These are phyloP conservation scores for Sarcophaga subvicina DNA, from an alignment of 2,888 invertebrate species.

Conservation along the genomic window DNA sequence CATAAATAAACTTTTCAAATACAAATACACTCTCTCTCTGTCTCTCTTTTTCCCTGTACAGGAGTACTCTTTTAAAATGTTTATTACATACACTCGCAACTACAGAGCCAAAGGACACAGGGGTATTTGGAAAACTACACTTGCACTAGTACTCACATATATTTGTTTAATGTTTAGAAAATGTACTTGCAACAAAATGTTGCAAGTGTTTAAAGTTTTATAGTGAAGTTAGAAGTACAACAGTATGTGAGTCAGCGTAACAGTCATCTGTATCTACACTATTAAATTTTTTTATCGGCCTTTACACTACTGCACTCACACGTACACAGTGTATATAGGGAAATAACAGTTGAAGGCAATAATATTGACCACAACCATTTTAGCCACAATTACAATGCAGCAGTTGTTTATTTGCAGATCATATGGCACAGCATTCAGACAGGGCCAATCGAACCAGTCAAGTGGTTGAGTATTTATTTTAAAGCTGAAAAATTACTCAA, in stretches of 20 bases:
- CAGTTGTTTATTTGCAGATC: conserved; percentile 67
- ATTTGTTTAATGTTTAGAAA: conserved; percentile 56
- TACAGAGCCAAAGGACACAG: too few species aligned
- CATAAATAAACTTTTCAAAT: conserved; percentile 2
- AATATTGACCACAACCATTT: conserved; percentile 59
- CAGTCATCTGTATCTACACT: not conserved
- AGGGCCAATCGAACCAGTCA: conserved; percentile 51
- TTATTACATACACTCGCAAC: too few species aligned
- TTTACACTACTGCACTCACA: not conserved
- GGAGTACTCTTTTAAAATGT: too few species aligned
- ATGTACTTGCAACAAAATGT: conserved; percentile 2
- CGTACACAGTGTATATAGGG: not conserved
- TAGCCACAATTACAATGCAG: conserved; percentile 67
- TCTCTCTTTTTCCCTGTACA: too few species aligned
- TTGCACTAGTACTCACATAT: not conserved
- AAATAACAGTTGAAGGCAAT: conserved; percentile 9
- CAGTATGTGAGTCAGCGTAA: not conserved
- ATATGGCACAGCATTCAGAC: conserved; percentile 27
- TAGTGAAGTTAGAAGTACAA: not conserved
- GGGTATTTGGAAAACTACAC: too few species aligned
- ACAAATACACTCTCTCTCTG: not conserved
- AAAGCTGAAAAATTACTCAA: conserved; percentile 30
- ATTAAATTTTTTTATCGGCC: not conserved
- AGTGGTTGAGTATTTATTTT: conserved; percentile 49
- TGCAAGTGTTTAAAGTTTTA: not conserved